A percentile compares a stretch with the other conserved stretches of the same genome.
Evolutionary conservation across 2,888 invertebrate genomes (phyloP).

Genomic region (Nysson spinosus): DNA sequence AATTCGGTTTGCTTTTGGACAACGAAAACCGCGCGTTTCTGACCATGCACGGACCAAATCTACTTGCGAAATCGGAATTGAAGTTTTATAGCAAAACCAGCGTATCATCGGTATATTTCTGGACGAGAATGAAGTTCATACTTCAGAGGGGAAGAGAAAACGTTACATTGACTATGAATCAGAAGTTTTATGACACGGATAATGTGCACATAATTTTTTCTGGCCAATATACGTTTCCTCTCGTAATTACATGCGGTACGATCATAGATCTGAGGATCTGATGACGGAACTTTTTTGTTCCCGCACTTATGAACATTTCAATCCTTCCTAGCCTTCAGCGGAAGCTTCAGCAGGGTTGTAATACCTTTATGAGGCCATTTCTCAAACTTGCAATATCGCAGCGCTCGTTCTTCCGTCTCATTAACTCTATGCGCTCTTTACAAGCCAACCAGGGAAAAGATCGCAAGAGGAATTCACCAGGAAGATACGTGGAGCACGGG

Average conservation of each 20-base stretch:
- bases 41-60: too few relatives aligned
- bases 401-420: slow-evolving; percentile 52
- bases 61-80: too few relatives aligned
- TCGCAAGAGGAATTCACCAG: slow-evolving; percentile 56
- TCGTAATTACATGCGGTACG: slow-evolving; percentile 24
- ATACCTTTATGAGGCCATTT: slow-evolving; percentile 48
- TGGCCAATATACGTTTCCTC: slow-evolving; percentile 1
- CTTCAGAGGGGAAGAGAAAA: too few relatives aligned
- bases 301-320: slow-evolving; percentile 33
- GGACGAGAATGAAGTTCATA: too few relatives aligned
- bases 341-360: slow-evolving; percentile 32
- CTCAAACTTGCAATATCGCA: slow-evolving; percentile 50
- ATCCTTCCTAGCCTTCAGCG: slow-evolving; percentile 22
- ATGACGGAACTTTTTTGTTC: slow-evolving; percentile 27
- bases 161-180: too few relatives aligned
- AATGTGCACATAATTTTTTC: slow-evolving; percentile 13
- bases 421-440: slow-evolving; percentile 43
- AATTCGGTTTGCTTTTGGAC: too few relatives aligned
- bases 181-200: slow-evolving; percentile 17
- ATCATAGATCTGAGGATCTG: slow-evolving; percentile 24
- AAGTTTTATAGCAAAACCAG: too few relatives aligned
- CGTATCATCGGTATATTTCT: too few relatives aligned
- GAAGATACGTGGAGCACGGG: slow-evolving; percentile 35
- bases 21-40: too few relatives aligned
- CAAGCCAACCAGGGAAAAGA: slow-evolving; percentile 15